Base-by-base conservation (phyloP, 2,888 invertebrate species). In the Andrena camellia region DNA sequence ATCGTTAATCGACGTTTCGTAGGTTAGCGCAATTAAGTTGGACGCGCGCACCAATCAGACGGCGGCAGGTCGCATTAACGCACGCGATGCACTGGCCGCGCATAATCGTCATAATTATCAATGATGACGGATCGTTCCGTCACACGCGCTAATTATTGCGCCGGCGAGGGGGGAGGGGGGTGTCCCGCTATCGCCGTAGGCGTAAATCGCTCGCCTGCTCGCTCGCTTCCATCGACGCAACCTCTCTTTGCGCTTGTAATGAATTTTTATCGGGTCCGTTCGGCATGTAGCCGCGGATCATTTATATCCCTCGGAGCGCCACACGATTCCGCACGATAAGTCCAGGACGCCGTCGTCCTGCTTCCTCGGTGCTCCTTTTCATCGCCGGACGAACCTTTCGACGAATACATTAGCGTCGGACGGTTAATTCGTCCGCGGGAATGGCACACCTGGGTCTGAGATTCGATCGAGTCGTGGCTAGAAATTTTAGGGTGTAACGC, bases 31-130 rank as follows among this genome's bases (percentile, higher is more conserved):
- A 90, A 91, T 91, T 89, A 90, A 90, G 86, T 87, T 84, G 71
- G 87, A 89, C 88, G 86, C 52, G 73, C 81, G 80, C 81, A 70
- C 86, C 80, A 71, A 88, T 88, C 80, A 78, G 79, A 84, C 74
- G 82, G 59, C 79, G 83, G 70, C 78, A 78, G 83, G 81, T 84
- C 88, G 86, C 84, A 89, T 91, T 88, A 90, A 90, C 85, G 89
- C 88, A 85, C 86, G 88, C 89, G 86, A 90, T 85, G 83, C 86
- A 76, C 70, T n/a, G 78, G 29, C 50, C 84, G 64, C 83, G 85
- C 83, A 86, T 90, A 90, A 91, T 91, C 89, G 89, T 91, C 89
- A 91, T 90, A 91, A 91, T 90, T 90, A 91, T 91, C 91, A 86
- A 86, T 87, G 86, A 91, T 90, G 91, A 91, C 88, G 88, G 88